These are phyloP conservation scores for Ceratosolen fusciceps DNA, from an alignment of 1,140 invertebrate species.

Conservation along the genomic window DNA sequence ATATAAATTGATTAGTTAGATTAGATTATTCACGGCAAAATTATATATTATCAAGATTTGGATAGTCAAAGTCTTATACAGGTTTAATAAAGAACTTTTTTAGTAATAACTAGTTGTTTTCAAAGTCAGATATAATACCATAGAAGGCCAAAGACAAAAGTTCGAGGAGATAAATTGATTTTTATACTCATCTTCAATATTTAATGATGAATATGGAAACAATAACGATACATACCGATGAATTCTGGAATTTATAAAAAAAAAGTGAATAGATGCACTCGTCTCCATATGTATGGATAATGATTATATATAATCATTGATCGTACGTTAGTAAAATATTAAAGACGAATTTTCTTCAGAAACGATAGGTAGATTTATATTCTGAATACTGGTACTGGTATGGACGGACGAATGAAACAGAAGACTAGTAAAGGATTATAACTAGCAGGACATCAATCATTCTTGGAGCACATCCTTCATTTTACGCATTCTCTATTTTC, in stretches of 20 bases:
- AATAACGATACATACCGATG: neutral
- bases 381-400: neutral
- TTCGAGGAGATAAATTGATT: neutral
- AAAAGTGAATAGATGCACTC: neutral
- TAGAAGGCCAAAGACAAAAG: neutral
- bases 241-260: neutral
- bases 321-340: conserved; percentile 40
- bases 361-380: neutral
- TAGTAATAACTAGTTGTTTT: neutral
- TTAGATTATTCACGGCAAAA: neutral
- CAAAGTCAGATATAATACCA: too few species aligned
- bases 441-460: conserved; percentile 59
- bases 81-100: neutral
- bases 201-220: too few species aligned
- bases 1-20: neutral
- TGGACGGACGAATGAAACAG: conserved; percentile 6
- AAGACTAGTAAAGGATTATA: conserved; percentile 20
- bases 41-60: neutral
- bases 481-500: conserved; percentile 52
- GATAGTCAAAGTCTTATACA: neutral
- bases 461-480: conserved; percentile 56
- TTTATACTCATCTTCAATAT: neutral
- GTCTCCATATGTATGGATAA: neutral
- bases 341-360: conserved; percentile 17
- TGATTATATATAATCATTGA: conserved; percentile 9